Conservation (phyloP, 2,113 vertebrate species). For the Strigops habroptila region DNA sequence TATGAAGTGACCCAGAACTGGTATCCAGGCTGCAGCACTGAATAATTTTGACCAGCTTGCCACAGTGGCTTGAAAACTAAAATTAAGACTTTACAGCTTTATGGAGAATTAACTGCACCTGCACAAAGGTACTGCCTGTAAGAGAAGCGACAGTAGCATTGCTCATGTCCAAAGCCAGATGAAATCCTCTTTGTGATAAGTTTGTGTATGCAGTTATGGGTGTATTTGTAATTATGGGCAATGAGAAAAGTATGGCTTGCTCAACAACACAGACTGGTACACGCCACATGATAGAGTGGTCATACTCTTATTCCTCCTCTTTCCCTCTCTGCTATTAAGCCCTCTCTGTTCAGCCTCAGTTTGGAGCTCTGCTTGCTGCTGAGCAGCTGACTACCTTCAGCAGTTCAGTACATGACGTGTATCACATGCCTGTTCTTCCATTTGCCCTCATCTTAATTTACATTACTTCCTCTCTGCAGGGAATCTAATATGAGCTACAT, state of each 20-base stretch:
- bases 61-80: neutral
- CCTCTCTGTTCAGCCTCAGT: neutral
- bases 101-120: neutral
- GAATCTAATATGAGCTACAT: neutral
- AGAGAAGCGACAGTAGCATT: neutral
- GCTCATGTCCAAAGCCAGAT: neutral
- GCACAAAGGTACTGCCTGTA: neutral
- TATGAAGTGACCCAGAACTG: neutral
- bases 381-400: neutral
- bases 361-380: neutral
- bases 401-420: neutral
- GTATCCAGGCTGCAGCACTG: neutral
- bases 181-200: slow-evolving; percentile 18
- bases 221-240: neutral
- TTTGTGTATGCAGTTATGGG: neutral
- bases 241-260: neutral
- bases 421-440: rapidly evolving
- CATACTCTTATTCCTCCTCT: neutral
- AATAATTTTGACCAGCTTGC: neutral
- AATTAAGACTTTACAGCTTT: neutral
- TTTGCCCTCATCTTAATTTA: neutral
- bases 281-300: neutral
- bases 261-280: neutral
- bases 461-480: neutral
- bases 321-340: neutral